phyloP scores from a whole-genome alignment of 1,140 invertebrate genomes.

The Trachymyrmex septentrionalis region DNA sequence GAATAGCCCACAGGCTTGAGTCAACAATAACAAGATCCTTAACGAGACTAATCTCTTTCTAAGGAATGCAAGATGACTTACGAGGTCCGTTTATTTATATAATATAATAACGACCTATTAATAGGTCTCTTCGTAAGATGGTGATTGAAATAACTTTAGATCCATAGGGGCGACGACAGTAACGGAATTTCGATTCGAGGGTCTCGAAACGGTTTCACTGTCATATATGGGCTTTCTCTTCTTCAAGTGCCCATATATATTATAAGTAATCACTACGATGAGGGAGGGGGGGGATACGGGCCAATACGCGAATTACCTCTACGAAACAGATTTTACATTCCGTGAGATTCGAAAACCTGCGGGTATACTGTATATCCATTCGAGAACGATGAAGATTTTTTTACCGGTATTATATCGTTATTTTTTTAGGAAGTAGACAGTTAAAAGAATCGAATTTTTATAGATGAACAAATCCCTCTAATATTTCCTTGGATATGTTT shows the following conservation, averaged over 20 bases:
- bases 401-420: background rate
- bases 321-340: conserved; percentile 42
- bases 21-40: conserved; percentile 29
- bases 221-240: background rate
- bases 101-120: conserved; percentile 28
- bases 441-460: background rate
- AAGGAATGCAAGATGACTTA: conserved; percentile 5
- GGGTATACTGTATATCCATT: conserved; percentile 44
- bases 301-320: conserved; percentile 6
- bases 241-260: conserved; percentile 54
- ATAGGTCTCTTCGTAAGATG: conserved; percentile 1
- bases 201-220: background rate
- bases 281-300: conserved; percentile 42
- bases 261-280: conserved; percentile 12
- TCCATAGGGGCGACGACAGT: conserved; percentile 51
- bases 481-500: background rate
- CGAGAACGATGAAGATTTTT: conserved; percentile 10
- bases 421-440: background rate
- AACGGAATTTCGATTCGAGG: conserved; percentile 17
- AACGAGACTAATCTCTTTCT: conserved; percentile 11
- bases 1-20: conserved; percentile 51
- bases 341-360: conserved; percentile 38
- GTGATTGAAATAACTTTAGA: conserved; percentile 28
- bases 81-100: background rate
- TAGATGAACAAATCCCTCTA: background rate